Conservation (phyloP, 2,113 vertebrate species). For the Pelvicachromis taeniatus region DNA sequence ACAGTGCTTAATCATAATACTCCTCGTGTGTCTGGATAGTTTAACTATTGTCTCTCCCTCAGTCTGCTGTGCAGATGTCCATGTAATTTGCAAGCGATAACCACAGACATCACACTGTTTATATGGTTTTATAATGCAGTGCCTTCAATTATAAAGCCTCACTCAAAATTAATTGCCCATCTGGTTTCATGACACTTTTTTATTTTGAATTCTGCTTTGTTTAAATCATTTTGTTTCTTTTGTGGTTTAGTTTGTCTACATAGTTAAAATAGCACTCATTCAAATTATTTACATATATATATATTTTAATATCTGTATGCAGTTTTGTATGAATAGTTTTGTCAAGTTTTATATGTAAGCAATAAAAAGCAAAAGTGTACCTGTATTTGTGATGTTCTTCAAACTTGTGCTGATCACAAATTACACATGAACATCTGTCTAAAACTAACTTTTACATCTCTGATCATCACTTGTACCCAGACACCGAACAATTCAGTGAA, state of each 20-base stretch:
- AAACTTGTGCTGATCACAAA: not conserved
- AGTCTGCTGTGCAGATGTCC: constrained; percentile 4
- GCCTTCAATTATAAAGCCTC: not conserved
- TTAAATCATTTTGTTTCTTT: not conserved
- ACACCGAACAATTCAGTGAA: not conserved
- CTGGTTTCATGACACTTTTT: not conserved
- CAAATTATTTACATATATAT: not conserved
- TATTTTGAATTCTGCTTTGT: not conserved
- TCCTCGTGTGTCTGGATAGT: not conserved
- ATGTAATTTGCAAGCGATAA: not conserved
- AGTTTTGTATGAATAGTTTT: not conserved
- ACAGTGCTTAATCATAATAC: not conserved
- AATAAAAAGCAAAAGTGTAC: not conserved
- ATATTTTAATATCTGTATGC: not conserved
- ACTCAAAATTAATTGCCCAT: not conserved
- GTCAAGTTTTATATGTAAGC: not conserved
- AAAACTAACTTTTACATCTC: not conserved
- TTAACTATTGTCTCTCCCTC: not conserved
- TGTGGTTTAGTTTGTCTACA: not conserved
- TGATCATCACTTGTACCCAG: not conserved
- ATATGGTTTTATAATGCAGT: not conserved
- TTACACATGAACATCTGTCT: not conserved
- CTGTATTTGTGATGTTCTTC: not conserved
- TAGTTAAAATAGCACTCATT: not conserved
- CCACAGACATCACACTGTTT: not conserved